Base-by-base conservation (phyloP, 2,888 invertebrate species). In the Aporophyla nigra region DNA sequence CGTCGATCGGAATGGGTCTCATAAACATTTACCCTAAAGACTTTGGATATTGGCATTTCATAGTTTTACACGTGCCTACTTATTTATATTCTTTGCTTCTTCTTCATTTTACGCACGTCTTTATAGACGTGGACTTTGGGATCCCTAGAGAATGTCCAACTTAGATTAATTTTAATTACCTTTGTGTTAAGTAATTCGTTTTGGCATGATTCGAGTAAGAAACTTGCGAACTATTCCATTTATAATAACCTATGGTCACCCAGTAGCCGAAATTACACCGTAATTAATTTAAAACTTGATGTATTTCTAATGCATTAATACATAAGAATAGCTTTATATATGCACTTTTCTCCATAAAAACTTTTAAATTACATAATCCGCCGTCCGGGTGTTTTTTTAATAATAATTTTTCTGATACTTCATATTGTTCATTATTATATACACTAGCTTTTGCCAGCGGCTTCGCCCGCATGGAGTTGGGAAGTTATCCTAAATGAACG, bases 151-250 rank as follows among this genome's bases (percentile, higher is more conserved):
- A 49, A 53, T 61, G 21, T 53, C 46, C 14, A 40, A 21, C 21
- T 69, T 49, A 33, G 19, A 76, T 69, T 77, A 33, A 10, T 69
- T 77, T 3, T 51, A 49, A 33, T 59, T 76, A 46, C 33, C 14
- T 69, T 68, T 68, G 59, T 40, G 9, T 58, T 53, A n/a, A 53
- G 21, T 46, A 33, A 76, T 51, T 21, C 33, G 24, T 53, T 46
- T 59, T 9, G 43, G 12, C 49, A 51, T 19, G 16, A 51, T 58
- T 49, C 27, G 5, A 27, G 14, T 16, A 49, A 40, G 5, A 27
- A 56, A 65, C 5, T 21, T 27, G 16, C 4, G n/a, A n/a, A 51
- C 16, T 24, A 3, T 16, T 24, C 5, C 19, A 19, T 58, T 12
- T 54, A 24, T 33, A 12, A 19, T 54, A 2, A 27, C 33, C 19